Conservation (phyloP, 2,888 invertebrate genomes). For the Drosophila histrio region DNA sequence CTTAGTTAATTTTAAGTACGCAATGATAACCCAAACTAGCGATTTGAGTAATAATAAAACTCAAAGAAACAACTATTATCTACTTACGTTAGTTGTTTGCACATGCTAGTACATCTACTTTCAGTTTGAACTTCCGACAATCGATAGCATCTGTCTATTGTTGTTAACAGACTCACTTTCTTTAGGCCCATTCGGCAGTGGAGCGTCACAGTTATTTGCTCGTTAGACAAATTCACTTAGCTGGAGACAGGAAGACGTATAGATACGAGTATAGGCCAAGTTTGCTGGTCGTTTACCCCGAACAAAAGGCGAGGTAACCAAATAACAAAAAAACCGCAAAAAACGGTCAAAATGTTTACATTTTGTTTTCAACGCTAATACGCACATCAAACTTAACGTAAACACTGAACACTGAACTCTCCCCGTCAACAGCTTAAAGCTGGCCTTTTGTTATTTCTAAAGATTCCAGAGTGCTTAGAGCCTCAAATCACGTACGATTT, state of each 20-base stretch:
- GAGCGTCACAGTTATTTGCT: constrained; percentile 31
- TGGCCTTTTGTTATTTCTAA: constrained; percentile 9
- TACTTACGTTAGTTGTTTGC: constrained; percentile 2
- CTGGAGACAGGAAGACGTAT: constrained; percentile 7
- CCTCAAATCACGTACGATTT: constrained; percentile 60
- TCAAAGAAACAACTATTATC: too few relatives aligned
- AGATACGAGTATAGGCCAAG: constrained; percentile 15
- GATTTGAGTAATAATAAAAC: not conserved
- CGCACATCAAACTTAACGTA: constrained; percentile 48
- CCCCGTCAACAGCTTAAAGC: not conserved
- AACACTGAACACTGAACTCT: not conserved
- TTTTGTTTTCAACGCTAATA: constrained; percentile 66
- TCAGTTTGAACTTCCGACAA: constrained; percentile 10
- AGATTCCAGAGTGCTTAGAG: constrained; percentile 22
- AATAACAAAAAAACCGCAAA: constrained; percentile 37
- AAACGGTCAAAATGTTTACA: constrained; percentile 71
- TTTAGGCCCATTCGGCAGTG: constrained; percentile 21
- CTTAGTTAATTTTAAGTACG: too few relatives aligned
- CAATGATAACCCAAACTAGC: not conserved
- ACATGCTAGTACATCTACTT: constrained; percentile 4
- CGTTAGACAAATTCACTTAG: constrained; percentile 37
- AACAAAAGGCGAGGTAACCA: constrained; percentile 25
- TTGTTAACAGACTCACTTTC: constrained; percentile 25
- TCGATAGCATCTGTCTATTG: constrained; percentile 5
- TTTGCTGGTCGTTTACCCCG: constrained; percentile 36